These are phyloP conservation scores for Thunnus maccoyii DNA, from an alignment of 2,113 vertebrate species.

Conservation along the genomic window DNA sequence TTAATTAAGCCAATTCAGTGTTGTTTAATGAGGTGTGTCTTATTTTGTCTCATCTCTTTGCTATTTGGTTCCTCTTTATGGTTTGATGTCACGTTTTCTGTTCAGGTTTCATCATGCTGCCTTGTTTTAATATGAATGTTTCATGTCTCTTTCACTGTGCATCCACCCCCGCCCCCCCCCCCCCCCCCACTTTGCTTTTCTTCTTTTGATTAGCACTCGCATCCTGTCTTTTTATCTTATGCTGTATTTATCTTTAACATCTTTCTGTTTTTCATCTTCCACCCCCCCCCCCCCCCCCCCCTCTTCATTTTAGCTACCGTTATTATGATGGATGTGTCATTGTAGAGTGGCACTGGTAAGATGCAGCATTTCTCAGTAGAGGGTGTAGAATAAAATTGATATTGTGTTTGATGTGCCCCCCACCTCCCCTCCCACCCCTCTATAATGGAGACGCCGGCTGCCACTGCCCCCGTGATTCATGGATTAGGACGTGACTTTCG, in stretches of 20 bases:
- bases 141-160: constrained; percentile 51
- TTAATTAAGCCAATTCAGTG: constrained; percentile 56
- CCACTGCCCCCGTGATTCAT: constrained; percentile 46
- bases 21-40: constrained; percentile 45
- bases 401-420: constrained; percentile 72
- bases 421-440: constrained; percentile 12
- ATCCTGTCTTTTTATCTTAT: constrained; percentile 48
- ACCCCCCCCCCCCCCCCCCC: not conserved
- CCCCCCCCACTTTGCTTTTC: constrained; percentile 11
- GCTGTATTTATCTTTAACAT: constrained; percentile 61
- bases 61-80: constrained; percentile 52
- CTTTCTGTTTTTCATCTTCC: constrained; percentile 65
- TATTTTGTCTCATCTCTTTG: constrained; percentile 47
- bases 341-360: constrained; percentile 83
- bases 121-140: constrained; percentile 65
- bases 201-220: constrained; percentile 55
- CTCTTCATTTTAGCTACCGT: constrained; percentile 78
- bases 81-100: constrained; percentile 65
- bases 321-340: constrained; percentile 84
- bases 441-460: constrained; percentile 41
- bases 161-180: constrained; percentile 5
- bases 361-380: constrained; percentile 62
- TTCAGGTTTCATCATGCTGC: constrained; percentile 73
- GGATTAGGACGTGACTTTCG: constrained; percentile 37
- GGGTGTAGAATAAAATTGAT: constrained; percentile 62